phyloP scores from a whole-genome alignment of 2,797 vertebrate genomes.

The Premnoplex brunnescens region DNA sequence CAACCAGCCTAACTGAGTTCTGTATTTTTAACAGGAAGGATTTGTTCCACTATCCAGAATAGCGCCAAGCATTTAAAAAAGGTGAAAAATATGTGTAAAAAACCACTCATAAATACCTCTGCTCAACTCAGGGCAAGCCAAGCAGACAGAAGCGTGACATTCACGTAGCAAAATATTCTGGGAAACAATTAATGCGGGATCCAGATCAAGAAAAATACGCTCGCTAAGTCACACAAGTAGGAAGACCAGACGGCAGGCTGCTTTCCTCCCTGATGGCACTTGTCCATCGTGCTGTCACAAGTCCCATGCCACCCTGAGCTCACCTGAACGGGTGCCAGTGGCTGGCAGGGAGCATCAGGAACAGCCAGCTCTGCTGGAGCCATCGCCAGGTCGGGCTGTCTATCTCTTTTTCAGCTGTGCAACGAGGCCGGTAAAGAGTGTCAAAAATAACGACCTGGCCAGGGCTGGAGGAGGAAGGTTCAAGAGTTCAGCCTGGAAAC shows the following conservation, averaged over 20 bases:
- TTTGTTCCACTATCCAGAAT: conserved; percentile 2
- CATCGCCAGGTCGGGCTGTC: fast-evolving
- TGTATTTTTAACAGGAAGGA: conserved; percentile 13
- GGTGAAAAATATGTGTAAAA: conserved; percentile 44
- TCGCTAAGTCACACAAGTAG: neutral
- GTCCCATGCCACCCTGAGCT: fast-evolving
- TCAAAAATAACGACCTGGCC: conserved; percentile 12
- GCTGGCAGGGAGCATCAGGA: neutral
- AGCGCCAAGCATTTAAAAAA: conserved; percentile 29
- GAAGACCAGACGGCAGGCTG: neutral
- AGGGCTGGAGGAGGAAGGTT: conserved; percentile 15
- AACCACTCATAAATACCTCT: conserved; percentile 47
- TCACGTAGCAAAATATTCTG: neutral
- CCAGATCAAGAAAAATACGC: neutral
- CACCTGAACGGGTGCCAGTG: neutral
- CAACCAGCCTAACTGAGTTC: neutral
- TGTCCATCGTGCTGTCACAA: neutral
- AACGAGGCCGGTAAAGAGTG: neutral
- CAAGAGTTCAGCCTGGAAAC: conserved; percentile 42
- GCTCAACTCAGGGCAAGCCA: neutral
- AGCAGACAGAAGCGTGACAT: conserved; percentile 9
- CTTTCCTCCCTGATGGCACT: neutral
- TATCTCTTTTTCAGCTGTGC: neutral
- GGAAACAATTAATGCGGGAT: conserved; percentile 32
- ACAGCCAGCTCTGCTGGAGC: neutral